These are phyloP conservation scores for Neolamprologus caudopunctatus DNA, from an alignment of 2,113 vertebrate species.

Conservation along the genomic window DNA sequence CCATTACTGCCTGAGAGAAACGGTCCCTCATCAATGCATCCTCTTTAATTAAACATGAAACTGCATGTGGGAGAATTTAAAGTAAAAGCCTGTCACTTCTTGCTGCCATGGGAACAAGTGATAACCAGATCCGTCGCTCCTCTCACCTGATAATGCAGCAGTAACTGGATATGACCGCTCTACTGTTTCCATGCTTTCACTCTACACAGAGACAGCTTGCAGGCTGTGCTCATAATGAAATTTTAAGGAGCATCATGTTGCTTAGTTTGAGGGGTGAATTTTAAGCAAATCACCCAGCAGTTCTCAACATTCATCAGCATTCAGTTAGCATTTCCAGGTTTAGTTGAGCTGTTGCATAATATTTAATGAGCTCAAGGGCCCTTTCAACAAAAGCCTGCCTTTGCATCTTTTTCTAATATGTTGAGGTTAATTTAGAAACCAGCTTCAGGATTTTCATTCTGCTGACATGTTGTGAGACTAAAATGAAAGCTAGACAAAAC, in stretches of 20 bases:
- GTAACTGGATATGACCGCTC: slow-evolving; percentile 45
- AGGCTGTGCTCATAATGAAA: background rate
- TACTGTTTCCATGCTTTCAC: slow-evolving; percentile 40
- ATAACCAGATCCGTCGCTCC: slow-evolving; percentile 41
- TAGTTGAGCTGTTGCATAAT: slow-evolving; percentile 16
- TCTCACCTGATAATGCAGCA: slow-evolving; percentile 12
- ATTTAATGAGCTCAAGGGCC: slow-evolving; percentile 33
- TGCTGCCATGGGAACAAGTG: slow-evolving; percentile 21
- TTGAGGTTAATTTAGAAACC: background rate
- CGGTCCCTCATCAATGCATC: background rate
- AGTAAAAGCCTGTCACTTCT: background rate
- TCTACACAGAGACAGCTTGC: background rate
- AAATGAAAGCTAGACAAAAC: background rate
- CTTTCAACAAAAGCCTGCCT: background rate
- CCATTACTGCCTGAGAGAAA: background rate
- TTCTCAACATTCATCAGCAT: background rate
- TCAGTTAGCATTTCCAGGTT: background rate
- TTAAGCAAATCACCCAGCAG: background rate
- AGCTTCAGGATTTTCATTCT: background rate
- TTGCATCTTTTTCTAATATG: background rate
- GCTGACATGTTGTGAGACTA: background rate
- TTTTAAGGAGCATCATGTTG: background rate
- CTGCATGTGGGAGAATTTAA: background rate
- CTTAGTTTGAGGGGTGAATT: background rate
- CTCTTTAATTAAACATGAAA: background rate